Base-by-base conservation (phyloP, 2,888 invertebrate genomes). In the Mystacides longicornis region DNA sequence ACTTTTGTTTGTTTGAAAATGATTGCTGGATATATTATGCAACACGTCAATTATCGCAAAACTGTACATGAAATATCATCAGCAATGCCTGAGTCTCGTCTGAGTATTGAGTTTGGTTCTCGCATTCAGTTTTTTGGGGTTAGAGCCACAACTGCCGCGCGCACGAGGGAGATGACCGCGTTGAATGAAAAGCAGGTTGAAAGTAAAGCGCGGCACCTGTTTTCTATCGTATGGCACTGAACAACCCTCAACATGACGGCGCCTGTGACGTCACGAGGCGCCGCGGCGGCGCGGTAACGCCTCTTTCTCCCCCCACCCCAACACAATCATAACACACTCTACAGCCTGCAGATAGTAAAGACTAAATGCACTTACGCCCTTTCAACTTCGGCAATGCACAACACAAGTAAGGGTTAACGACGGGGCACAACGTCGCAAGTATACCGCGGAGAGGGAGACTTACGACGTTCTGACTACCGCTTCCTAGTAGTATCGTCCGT, bases 201-300 rank as follows among this genome's bases (percentile, higher is more conserved):
- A 18, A 23, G 56, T 49, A 31, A 52, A 56, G 52, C 52, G 49
- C 23, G 52, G 49, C 56, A 50, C 50, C 52, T 56, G 53, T 57
- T 51, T 54, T 50, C 37, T 46, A 50, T 53, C 48, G 37, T 45
- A 46, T 46, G 51, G 53, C 54, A 54, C 51, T 54, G 56, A 51
- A 50, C 52, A 31, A 31, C 48, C 52, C 23, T 49, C 49, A 52
- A 50, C 49, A 43, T 33, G 51, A 31, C 33, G 47, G 47, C 22
- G 48, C 37, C 37, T 23, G 56, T 57, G 60, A 54, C 60, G 57
- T 58, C 58, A 58, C 56, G 42, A 21, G 50, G 57, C 54, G 55
- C 49, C 57, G 57, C 55, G 55, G 57, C 57, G 60, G 57, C 57
- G 57, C 60, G 60, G 56, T 43, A 52, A 55, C 60, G 55, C 57